A percentile compares a stretch with the other conserved stretches of the same genome.
Conservation (phyloP, 2,888 invertebrate species). For the Mayetiola destructor region DNA sequence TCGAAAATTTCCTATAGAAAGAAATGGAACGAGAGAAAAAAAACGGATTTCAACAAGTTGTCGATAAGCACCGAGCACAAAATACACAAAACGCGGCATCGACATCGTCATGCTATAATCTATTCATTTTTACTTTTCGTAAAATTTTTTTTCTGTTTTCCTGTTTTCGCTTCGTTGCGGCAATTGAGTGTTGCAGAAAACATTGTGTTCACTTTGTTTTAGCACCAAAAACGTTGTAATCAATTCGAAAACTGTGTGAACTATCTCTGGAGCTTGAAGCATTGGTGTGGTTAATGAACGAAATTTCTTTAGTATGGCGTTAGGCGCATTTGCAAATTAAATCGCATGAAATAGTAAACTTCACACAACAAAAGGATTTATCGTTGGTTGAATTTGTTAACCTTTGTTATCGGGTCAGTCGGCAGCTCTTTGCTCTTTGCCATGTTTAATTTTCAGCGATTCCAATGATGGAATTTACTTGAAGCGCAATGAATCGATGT, state of each 20-base stretch:
- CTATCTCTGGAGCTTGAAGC: background rate
- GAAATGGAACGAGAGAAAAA: background rate
- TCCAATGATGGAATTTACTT: too few species aligned
- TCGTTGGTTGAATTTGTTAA: background rate
- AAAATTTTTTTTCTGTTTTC: background rate
- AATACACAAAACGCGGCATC: background rate
- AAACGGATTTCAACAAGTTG: slow-evolving; percentile 2
- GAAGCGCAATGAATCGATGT: too few species aligned
- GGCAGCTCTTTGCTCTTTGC: too few species aligned
- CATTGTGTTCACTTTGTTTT: slow-evolving; percentile 10
- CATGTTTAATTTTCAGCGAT: too few species aligned
- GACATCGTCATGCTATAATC: background rate
- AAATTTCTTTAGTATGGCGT: background rate
- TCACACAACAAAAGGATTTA: too few species aligned
- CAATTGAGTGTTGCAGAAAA: background rate
- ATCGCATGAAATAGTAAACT: too few species aligned
- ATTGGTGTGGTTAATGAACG: background rate
- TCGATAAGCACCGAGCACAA: too few species aligned
- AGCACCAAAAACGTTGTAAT: slow-evolving; percentile 6
- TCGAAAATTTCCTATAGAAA: background rate
- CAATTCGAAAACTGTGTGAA: slow-evolving; percentile 11
- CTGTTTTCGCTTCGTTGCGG: background rate
- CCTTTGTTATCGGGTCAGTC: background rate
- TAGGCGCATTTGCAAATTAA: background rate
- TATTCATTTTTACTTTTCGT: background rate